A percentile compares a stretch with the other conserved stretches of the same genome.
Evolutionary conservation across 2,797 vertebrate species (phyloP).

Genomic region (Crenichthys baileyi): DNA sequence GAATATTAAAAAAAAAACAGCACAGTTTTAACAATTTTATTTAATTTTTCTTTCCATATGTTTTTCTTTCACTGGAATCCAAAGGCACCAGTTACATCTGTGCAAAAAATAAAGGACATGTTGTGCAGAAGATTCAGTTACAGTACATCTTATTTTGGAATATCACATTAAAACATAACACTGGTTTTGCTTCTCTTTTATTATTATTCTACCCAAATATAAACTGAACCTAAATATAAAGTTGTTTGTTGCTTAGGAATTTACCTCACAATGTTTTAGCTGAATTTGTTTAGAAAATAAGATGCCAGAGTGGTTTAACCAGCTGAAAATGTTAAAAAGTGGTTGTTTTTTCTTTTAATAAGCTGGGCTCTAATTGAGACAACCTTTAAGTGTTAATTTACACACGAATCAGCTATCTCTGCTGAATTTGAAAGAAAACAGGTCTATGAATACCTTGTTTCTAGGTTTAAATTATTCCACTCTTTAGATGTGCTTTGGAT

Average conservation of each 20-base stretch:
- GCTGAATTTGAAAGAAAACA: neutral
- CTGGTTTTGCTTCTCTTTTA: neutral
- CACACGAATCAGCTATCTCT: neutral
- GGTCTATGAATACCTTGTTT: neutral
- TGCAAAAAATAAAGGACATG: neutral
- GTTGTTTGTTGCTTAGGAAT: neutral
- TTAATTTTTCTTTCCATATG: neutral
- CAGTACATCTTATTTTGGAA: constrained; percentile 9
- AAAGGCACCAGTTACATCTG: constrained; percentile 19
- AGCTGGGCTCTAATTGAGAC: neutral
- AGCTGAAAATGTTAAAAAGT: neutral
- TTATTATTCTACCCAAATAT: neutral
- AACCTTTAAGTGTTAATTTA: neutral
- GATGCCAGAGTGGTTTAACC: neutral
- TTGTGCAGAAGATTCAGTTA: neutral
- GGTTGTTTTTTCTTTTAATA: neutral
- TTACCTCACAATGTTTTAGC: neutral
- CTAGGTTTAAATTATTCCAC: too few relatives aligned
- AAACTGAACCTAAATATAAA: neutral
- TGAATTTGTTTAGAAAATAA: neutral
- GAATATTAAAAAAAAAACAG: too few relatives aligned
- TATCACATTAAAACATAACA: constrained; percentile 6
- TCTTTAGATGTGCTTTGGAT: neutral
- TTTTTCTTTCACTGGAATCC: neutral
- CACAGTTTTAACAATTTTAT: neutral